phyloP scores from a whole-genome alignment of 2,113 vertebrate species.

The Bos taurus region DNA sequence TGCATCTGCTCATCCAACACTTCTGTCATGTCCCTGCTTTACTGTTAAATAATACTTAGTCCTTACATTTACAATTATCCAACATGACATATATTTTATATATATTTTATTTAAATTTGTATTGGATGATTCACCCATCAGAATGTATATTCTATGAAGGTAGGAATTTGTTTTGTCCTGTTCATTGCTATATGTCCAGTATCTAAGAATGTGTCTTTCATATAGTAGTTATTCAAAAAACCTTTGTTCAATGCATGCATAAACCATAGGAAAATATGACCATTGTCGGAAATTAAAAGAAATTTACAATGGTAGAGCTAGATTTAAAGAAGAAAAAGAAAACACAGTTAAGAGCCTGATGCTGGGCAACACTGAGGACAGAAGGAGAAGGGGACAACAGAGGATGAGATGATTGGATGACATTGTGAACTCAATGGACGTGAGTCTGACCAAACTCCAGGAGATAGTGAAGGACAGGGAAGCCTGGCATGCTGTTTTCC shows the following conservation, averaged over 20 bases:
- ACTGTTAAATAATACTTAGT: background rate
- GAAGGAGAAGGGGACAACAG: background rate
- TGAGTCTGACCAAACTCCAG: background rate
- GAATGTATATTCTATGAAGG: background rate
- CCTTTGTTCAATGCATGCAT: background rate
- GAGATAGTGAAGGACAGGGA: background rate
- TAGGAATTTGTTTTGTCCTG: background rate
- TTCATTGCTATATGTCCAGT: background rate
- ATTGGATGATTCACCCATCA: background rate
- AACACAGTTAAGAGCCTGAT: background rate
- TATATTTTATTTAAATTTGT: background rate
- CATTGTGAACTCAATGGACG: background rate
- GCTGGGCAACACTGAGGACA: background rate
- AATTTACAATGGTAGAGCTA: background rate
- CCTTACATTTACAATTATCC: background rate
- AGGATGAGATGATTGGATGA: background rate
- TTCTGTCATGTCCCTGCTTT: background rate
- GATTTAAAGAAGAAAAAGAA: background rate
- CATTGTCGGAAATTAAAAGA: background rate
- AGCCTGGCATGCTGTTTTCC: background rate
- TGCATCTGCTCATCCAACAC: background rate
- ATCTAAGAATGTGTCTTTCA: background rate
- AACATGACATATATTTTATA: background rate
- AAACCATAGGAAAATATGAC: background rate
- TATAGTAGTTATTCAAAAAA: background rate